Conservation (phyloP, 2,888 invertebrate species). For the Ceraclea dissimilis region DNA sequence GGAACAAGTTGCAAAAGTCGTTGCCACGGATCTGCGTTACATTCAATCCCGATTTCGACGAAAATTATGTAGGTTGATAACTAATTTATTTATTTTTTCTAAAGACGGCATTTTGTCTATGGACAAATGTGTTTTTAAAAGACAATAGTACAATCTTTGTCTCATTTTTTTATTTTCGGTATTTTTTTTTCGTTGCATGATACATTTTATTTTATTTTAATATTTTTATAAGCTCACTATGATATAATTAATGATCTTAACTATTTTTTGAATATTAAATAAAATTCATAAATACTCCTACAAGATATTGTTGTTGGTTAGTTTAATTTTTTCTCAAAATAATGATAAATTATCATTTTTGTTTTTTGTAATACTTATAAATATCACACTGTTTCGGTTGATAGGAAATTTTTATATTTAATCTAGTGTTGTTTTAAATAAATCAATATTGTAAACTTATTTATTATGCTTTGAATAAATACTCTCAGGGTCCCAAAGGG, state of each 20-base stretch:
- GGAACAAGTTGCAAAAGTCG: too few relatives aligned
- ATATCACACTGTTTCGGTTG: not conserved
- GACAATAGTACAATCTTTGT: not conserved
- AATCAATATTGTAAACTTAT: too few relatives aligned
- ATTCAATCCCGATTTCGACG: too few relatives aligned
- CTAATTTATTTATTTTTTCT: not conserved
- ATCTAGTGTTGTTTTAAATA: not conserved
- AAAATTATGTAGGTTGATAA: too few relatives aligned
- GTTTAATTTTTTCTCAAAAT: too few relatives aligned
- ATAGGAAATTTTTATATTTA: not conserved
- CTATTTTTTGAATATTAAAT: not conserved
- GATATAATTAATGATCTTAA: not conserved
- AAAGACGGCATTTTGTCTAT: not conserved
- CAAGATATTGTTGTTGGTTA: too few relatives aligned
- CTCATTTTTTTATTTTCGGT: not conserved
- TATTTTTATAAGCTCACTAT: not conserved
- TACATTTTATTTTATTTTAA: not conserved
- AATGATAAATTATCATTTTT: not conserved
- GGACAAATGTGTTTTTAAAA: slow-evolving; percentile 1
- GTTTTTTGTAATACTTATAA: not conserved
- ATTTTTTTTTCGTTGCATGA: not conserved
- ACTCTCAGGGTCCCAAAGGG: too few relatives aligned
- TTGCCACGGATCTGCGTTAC: too few relatives aligned
- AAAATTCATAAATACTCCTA: too few relatives aligned
- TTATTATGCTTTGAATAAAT: too few relatives aligned